phyloP scores from a whole-genome alignment of 2,113 vertebrate genomes.

The Balaenoptera acutorostrata region DNA sequence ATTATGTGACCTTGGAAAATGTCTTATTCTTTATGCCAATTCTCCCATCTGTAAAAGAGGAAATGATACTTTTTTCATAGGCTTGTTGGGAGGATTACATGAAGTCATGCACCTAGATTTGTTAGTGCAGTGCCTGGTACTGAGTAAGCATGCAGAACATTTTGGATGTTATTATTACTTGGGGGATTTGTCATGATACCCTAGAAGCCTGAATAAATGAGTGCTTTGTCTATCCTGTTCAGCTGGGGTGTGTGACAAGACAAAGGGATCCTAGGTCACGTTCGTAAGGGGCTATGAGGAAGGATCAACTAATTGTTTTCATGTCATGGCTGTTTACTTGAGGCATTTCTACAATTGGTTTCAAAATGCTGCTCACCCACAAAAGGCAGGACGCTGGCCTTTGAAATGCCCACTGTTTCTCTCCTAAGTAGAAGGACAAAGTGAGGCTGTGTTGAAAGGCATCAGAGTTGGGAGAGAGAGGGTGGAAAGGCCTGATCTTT shows the following conservation, averaged over 20 bases:
- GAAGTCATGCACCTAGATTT: background rate
- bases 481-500: background rate
- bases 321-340: background rate
- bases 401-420: background rate
- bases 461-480: background rate
- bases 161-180: background rate
- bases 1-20: background rate
- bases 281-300: background rate
- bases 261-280: background rate
- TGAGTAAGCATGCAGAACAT: background rate
- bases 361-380: background rate
- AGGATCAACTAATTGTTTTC: background rate
- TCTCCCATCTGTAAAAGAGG: background rate
- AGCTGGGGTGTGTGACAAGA: background rate
- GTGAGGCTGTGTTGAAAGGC: background rate
- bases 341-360: background rate
- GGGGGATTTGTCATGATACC: background rate
- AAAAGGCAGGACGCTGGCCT: background rate
- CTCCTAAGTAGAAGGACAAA: background rate
- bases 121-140: background rate
- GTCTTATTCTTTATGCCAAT: background rate
- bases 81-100: background rate
- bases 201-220: background rate
- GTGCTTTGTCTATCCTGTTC: background rate
- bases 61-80: background rate